Conservation (phyloP, 2,797 vertebrate genomes). For the Helarctos malayanus region DNA sequence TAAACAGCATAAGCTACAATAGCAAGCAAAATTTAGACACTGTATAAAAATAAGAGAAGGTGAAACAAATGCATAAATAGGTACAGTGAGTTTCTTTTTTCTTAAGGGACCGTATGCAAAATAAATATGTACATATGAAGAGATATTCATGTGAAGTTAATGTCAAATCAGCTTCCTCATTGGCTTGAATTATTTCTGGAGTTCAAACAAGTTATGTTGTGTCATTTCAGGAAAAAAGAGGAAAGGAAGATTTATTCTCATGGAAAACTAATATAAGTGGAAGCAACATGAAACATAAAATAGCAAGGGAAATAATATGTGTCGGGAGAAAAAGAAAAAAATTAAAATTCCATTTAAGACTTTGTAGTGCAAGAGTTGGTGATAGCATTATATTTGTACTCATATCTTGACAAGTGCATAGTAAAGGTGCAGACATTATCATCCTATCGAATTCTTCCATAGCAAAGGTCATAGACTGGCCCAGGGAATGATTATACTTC, state of each 20-base stretch:
- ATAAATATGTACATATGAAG: background rate
- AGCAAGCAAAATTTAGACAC: background rate
- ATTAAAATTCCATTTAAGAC: background rate
- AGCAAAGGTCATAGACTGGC: background rate
- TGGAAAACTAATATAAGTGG: background rate
- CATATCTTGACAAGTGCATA: background rate
- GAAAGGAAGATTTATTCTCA: background rate
- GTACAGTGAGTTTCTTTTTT: background rate
- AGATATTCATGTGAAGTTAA: background rate
- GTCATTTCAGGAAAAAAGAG: background rate
- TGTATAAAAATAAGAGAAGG: background rate
- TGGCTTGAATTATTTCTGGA: constrained; percentile 4
- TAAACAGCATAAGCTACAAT: background rate
- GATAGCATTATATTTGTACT: background rate
- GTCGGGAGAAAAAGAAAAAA: background rate
- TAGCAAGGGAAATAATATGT: background rate
- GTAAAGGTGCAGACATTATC: background rate
- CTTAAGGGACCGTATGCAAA: background rate
- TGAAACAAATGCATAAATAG: background rate
- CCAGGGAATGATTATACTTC: constrained; percentile 19
- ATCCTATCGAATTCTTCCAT: background rate
- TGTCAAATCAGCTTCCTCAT: constrained; percentile 22
- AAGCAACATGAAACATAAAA: background rate
- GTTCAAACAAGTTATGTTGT: constrained; percentile 8
- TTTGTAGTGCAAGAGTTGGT: background rate